phyloP scores from a whole-genome alignment of 30 jellyfish, hydroid and myxozoan species.

The Hydractinia symbiolongicarpus region DNA sequence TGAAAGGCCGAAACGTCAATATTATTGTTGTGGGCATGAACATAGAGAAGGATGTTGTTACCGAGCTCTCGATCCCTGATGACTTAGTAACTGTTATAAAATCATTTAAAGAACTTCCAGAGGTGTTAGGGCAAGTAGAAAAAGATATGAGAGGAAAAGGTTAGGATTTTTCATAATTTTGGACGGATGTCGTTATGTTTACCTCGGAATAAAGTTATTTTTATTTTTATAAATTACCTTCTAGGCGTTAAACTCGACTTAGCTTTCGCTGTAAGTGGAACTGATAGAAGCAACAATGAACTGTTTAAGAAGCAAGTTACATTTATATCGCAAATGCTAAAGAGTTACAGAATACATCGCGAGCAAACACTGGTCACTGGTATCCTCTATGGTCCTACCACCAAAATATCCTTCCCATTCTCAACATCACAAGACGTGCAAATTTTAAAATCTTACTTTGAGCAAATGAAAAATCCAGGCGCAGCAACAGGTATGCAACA shows the following conservation, averaged over 20 bases:
- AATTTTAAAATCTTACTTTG: background rate
- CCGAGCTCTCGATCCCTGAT: background rate
- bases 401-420: slow-evolving; percentile 4
- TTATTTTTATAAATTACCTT: background rate
- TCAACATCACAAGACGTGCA: background rate
- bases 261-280: background rate
- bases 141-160: slow-evolving; percentile 3
- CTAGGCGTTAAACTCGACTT: slow-evolving; percentile 16
- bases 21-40: slow-evolving; percentile 51
- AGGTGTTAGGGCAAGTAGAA: background rate
- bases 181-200: background rate
- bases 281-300: slow-evolving; percentile 6
- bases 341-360: slow-evolving; percentile 28
- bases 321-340: slow-evolving; percentile 18
- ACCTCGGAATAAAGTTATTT: background rate
- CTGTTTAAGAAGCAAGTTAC: slow-evolving; percentile 43
- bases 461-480: background rate
- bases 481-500: background rate
- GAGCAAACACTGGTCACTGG: slow-evolving; percentile 30
- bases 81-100: background rate
- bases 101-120: background rate
- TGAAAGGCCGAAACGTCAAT: slow-evolving; percentile 40
- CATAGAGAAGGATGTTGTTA: slow-evolving; percentile 20
- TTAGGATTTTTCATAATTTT: background rate
- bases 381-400: slow-evolving; percentile 40